phyloP scores from a whole-genome alignment of 1,140 invertebrate species.

The Sminthurinus signatus region DNA sequence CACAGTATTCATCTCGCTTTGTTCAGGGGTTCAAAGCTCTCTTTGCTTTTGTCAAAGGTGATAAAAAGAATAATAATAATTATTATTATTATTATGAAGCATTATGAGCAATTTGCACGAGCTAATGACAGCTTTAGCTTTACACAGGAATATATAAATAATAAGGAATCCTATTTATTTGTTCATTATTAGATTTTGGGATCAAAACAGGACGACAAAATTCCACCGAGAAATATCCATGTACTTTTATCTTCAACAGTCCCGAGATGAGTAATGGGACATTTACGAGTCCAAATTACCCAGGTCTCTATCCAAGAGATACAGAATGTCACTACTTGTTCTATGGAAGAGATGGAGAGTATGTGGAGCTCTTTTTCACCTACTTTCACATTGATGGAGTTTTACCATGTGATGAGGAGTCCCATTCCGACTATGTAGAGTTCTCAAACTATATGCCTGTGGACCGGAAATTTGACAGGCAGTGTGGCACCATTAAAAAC shows the following conservation, averaged over 20 bases:
- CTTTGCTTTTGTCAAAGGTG: conserved; percentile 60
- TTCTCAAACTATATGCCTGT: conserved; percentile 53
- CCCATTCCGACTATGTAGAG: conserved; percentile 53
- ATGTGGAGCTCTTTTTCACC: conserved; percentile 76
- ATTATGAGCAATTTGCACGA: not conserved
- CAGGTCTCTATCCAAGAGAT: conserved; percentile 82
- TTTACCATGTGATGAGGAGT: conserved; percentile 60
- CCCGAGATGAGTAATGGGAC: conserved; percentile 68
- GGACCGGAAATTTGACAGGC: conserved; percentile 48
- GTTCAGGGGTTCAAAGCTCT: conserved; percentile 75
- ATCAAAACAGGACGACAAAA: conserved; percentile 68
- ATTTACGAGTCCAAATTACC: conserved; percentile 78
- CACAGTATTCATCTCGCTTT: conserved; percentile 59
- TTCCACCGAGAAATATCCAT: conserved; percentile 55
- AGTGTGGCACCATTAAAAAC: conserved; percentile 48
- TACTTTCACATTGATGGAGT: conserved; percentile 90
- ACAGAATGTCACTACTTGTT: conserved; percentile 94
- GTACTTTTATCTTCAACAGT: conserved; percentile 74
- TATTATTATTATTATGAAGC: too few species aligned
- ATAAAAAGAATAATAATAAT: not conserved
- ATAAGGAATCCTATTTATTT: not conserved
- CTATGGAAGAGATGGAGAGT: conserved; percentile 69
- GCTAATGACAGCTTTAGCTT: too few species aligned
- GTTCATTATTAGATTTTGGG: conserved; percentile 53
- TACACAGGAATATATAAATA: not conserved